phyloP scores from a whole-genome alignment of 2,888 invertebrate species.

The Corbicula japonica region DNA sequence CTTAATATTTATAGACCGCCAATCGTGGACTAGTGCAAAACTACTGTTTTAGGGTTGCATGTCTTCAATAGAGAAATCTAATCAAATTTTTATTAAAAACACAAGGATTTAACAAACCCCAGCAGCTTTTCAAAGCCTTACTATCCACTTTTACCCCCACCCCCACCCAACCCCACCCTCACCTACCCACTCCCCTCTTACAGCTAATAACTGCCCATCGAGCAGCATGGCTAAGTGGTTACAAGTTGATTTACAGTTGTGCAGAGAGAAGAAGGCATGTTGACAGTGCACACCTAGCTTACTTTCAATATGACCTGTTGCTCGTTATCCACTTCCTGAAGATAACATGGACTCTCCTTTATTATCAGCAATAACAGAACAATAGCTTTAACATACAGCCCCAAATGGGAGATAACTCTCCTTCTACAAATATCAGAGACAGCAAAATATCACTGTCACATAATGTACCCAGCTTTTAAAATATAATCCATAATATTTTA shows the following conservation, averaged over 20 bases:
- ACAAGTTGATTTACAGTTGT: constrained; percentile 10
- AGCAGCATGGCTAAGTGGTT: constrained; percentile 19
- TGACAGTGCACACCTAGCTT: constrained; percentile 57
- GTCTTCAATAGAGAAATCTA: too few species aligned
- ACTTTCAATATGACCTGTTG: constrained; percentile 66
- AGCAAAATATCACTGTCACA: not conserved
- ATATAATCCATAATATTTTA: too few species aligned
- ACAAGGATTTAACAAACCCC: not conserved
- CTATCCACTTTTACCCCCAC: too few species aligned
- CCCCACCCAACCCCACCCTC: too few species aligned
- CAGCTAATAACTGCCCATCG: constrained; percentile 2
- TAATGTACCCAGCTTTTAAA: too few species aligned
- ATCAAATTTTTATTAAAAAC: too few species aligned
- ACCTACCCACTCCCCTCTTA: too few species aligned
- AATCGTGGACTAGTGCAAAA: too few species aligned
- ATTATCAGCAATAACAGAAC: constrained; percentile 23
- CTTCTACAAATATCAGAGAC: not conserved
- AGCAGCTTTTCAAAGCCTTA: too few species aligned
- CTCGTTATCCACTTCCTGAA: constrained; percentile 65
- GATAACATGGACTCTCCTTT: constrained; percentile 40
- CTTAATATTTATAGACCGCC: too few species aligned
- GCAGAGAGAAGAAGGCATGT: constrained; percentile 28
- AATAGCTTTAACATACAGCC: not conserved
- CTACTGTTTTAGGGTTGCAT: too few species aligned
- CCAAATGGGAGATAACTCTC: not conserved